Conservation (phyloP, 2,797 vertebrate genomes). For the Gymnothorax reevesii region DNA sequence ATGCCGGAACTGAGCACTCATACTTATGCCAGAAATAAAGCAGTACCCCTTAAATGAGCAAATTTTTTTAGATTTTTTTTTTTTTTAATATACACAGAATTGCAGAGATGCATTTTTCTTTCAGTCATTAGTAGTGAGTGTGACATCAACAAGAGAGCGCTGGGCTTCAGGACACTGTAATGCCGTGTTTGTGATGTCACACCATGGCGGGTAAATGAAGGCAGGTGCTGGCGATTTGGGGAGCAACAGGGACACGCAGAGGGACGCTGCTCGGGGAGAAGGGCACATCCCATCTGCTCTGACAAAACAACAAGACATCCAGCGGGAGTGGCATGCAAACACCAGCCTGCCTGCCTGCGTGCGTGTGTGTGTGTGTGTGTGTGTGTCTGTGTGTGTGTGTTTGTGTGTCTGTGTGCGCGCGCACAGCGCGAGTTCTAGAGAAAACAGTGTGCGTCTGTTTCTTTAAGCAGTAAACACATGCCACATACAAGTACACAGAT, state of each 20-base stretch:
- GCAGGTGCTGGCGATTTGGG: neutral
- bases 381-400: too few relatives aligned
- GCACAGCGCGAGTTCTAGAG: too few relatives aligned
- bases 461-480: too few relatives aligned
- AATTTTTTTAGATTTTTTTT: neutral
- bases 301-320: neutral
- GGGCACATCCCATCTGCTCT: neutral
- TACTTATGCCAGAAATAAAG: neutral
- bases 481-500: too few relatives aligned
- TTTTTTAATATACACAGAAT: too few relatives aligned
- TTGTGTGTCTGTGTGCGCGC: neutral
- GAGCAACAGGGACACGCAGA: neutral
- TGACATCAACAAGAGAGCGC: too few relatives aligned
- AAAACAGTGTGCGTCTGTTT: too few relatives aligned
- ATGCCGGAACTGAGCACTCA: neutral
- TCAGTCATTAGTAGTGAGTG: too few relatives aligned
- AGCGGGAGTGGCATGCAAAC: neutral
- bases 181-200: too few relatives aligned
- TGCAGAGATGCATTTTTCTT: too few relatives aligned
- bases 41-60: neutral
- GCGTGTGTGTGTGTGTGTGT: neutral
- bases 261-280: neutral
- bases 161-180: too few relatives aligned
- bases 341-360: neutral
- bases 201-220: neutral